These are phyloP conservation scores for Diglossa cyanea DNA, from an alignment of 2,797 vertebrate species.

Conservation along the genomic window DNA sequence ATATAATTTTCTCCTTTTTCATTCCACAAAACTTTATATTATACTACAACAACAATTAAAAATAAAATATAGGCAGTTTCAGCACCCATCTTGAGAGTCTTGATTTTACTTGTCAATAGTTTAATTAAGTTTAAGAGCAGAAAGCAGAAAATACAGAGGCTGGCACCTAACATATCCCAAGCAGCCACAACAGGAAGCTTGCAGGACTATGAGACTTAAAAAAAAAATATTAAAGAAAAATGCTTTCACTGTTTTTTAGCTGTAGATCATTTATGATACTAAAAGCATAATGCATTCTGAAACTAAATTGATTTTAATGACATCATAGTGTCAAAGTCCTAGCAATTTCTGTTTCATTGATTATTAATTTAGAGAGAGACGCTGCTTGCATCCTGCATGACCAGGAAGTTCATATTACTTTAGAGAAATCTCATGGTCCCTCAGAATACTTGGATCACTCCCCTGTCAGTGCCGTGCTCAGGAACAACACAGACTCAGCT, in stretches of 20 bases:
- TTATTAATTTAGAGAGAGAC: not conserved
- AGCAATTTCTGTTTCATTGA: not conserved
- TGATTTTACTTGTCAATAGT: slow-evolving; percentile 8
- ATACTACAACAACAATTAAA: slow-evolving; percentile 39
- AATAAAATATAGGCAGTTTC: not conserved
- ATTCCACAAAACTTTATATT: slow-evolving; percentile 23
- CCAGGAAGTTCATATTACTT: not conserved
- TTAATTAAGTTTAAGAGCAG: slow-evolving; percentile 46
- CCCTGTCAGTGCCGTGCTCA: not conserved
- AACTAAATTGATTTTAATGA: not conserved
- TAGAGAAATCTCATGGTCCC: not conserved
- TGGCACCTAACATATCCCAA: slow-evolving; percentile 23
- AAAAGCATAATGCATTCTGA: not conserved
- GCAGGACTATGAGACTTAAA: not conserved
- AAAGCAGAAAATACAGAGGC: slow-evolving; percentile 51
- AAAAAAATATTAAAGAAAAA: not conserved
- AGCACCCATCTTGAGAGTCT: not conserved
- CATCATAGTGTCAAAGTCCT: not conserved
- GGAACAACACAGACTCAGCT: not conserved
- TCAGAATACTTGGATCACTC: not conserved
- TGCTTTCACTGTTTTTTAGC: not conserved
- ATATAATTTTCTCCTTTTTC: not conserved
- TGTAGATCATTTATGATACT: not conserved
- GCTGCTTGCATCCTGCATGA: not conserved
- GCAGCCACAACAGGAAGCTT: not conserved